Base-by-base conservation (phyloP, 2,113 vertebrate genomes). In the Tupaia tana region DNA sequence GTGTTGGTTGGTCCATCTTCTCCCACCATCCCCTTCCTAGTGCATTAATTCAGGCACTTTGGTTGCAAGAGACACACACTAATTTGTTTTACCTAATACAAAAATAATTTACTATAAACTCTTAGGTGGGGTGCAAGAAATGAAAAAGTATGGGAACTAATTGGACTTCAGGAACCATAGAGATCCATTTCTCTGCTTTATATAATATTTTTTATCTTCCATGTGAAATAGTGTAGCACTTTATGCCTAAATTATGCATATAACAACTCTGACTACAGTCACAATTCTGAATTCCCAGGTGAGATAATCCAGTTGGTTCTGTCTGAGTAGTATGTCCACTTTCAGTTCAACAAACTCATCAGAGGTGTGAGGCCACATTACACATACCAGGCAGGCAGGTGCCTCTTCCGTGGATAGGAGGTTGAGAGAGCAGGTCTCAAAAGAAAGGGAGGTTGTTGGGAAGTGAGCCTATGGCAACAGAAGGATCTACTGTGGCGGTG, bases 231-330 rank as follows among this genome's bases (percentile, higher is more conserved):
- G 54, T 64, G 90, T 27, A 18, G 11, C 31, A n/a, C 27, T 27
- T 93, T 15, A 81, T 9, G 34, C 67, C 58, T 66, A 61, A 75
- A 75, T 93, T 93, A 71, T 71, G 15, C 54, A 91, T 15, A 71
- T 90, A 71, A 29, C 29, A 75, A 9, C 19, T 83, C 70, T 73
- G 43, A 64, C n/a, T 29, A 27, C 15, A 54, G 63, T 58, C 88
- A 64, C n/a, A 94, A 54, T 66, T 63, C 14, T 31, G 25, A 94
- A 59, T 91, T 89, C 25, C 78, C n/a, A 66, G 64, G 74, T 91
- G 87, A 75, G 69, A 80, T 27, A 66, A 63, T 88, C 9, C 20
- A 70, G 3, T 61, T 88, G 82, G 56, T 52, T 79, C 34, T 64
- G 29, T 79, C 16, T 85, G 70, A 78, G 29, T 88, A n/a, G 24